Conservation (phyloP, 92 coral and sea anemone species). For the Virgularia gustaviana region DNA sequence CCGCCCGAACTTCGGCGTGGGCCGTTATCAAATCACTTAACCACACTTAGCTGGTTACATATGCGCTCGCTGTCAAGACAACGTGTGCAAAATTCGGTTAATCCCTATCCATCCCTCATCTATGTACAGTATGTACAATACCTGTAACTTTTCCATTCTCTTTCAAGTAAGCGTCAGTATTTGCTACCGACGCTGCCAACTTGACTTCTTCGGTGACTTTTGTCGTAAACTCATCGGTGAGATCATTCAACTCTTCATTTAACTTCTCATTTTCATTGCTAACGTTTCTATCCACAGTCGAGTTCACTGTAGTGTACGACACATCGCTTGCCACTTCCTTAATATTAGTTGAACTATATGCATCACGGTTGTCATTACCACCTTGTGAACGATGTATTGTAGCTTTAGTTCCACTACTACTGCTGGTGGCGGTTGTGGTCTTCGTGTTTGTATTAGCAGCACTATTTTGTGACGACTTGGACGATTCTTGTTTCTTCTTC, state of each 20-base stretch:
- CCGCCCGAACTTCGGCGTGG: too few species aligned
- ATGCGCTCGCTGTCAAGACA: too few species aligned
- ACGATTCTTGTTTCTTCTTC: conserved; percentile 6
- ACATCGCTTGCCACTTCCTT: not conserved
- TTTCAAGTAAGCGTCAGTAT: conserved; percentile 22
- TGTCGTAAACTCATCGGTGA: not conserved
- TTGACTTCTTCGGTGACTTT: conserved; percentile 4
- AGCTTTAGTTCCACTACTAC: not conserved
- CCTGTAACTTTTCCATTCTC: conserved; percentile 26
- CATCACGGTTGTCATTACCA: not conserved
- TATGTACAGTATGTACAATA: too few species aligned
- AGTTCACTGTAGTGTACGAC: not conserved
- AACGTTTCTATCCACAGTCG: not conserved
- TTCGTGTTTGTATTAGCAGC: too few species aligned
- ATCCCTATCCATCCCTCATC: too few species aligned
- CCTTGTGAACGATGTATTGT: conserved; percentile 12
- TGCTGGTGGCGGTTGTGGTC: conserved; percentile 16
- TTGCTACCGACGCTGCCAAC: not conserved
- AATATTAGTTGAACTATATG: not conserved
- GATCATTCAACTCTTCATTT: not conserved
- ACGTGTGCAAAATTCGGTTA: too few species aligned
- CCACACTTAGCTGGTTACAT: too few species aligned
- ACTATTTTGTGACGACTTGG: conserved; percentile 1
- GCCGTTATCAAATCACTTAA: too few species aligned
- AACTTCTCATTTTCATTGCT: not conserved